Base-by-base conservation (phyloP, 2,113 vertebrate genomes). In the Boulengeromyrus knoepffleri region DNA sequence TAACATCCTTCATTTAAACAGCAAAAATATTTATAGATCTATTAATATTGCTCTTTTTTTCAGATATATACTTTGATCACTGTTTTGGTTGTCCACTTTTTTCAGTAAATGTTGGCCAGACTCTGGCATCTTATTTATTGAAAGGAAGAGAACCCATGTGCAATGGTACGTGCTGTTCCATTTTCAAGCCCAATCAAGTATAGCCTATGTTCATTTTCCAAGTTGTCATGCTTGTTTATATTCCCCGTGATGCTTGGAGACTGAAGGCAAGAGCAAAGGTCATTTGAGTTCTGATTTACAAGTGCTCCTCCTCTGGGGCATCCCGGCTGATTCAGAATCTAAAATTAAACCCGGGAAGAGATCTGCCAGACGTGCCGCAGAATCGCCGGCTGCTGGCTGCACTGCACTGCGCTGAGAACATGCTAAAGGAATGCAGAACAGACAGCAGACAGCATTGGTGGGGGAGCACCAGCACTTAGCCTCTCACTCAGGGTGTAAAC, bases 401-500 rank as follows among this genome's bases (percentile, higher is more conserved):
- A 19, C 77, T 42, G 58, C 53, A 49, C 89, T 85, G 47, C 89
- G 91, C 52, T 90, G 85, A 56, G 87, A 66, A 84, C 45, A 56
- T 86, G 90, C 70, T 49, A 56, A 91, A 52, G 88, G 91, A 92
- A 93, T 90, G 90, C 46, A 45, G 42, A n/a, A 45, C 84, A 86
- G 90, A 91, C 87, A 36, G 36, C 66, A 62, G 2, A 89, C 92
- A 90, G 89, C 74, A 88, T 62, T 87, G 77, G 88, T 62, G 13
- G 45, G 45, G 80, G 17, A 5, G 24, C 45, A 46, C 66, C 42
- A 66, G 52, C 19, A 62, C 77, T 50, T 86, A 39, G 53, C 88
- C 90, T 87, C 90, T 92, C 88, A 91, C 46, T 89, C 74, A 52
- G 70, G 89, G 88, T 85, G 90, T 93, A 92, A 93, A 92, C 91